Evolutionary conservation across 2,888 invertebrate species (phyloP), one percentile per base, ranked within the genome.

Genomic region (Caenorhabditis angaria): DNA sequence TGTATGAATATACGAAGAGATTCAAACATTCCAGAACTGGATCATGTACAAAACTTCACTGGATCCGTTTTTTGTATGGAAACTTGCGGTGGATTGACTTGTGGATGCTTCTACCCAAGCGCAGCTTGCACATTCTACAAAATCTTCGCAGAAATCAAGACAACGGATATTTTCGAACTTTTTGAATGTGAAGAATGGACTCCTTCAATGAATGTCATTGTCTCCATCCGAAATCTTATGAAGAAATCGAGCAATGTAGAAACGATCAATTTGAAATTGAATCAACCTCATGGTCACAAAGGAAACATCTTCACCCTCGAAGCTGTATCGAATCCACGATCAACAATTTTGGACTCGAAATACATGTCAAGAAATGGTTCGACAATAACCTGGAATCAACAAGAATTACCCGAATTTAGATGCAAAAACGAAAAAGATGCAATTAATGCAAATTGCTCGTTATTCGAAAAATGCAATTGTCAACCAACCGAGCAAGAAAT

Each of bases 401-500:
- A 56, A 8, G 14, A 32, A 18, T 10, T 50, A 5, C 65, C 65
- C 6, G 22, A 8, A 0, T 32, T 47, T 18, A 28, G 3, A 8
- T 65, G 65, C 50, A 12, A 35, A 14, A 28, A 47, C 48, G n/a
- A n/a, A 48, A n/a, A 48, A 5, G n/a, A 48, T 8, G 48, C 48
- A 32, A 18, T 54, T 1, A 3, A 1, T 0, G 12, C 18, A 1
- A 29, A 65, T 2, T 65, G 65, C 20, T 8, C 5, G 8, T 12
- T 59, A 0, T 8, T 27, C 10, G 27, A 50, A 2, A 10, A 28
- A 0, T 65, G 65, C 20, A 2, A 58, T 25, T 60, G 65, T 32
- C 5, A 6, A 22, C 20, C 65, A 29, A 41, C 65, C 25, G 55
- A 65, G 25, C 6, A 29, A 8, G 25, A 28, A 8, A 56, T 65